Base-by-base conservation (phyloP, 2,797 vertebrate species). In the Anniella stebbinsi region DNA sequence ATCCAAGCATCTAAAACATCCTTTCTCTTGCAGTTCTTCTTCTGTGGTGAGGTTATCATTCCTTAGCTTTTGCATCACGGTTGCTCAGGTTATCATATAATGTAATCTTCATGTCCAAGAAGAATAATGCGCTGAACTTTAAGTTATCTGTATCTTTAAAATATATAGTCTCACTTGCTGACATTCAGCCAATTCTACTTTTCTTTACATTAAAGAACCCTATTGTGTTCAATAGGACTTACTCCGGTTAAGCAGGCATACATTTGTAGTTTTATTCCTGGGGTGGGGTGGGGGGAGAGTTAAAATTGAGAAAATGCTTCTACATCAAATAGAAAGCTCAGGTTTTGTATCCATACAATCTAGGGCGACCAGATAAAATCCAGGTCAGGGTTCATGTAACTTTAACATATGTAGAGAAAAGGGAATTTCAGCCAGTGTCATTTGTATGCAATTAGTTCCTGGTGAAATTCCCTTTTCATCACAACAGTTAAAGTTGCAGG, bases 61-160 rank as follows among this genome's bases (percentile, higher is more conserved):
- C 88, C 54, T 75, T 23, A 75, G 1, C 28, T 33, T 92, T 91
- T 87, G 60, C 89, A 11, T 93, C 87, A 87, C 67, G 17, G 3
- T 21, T 81, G 7, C 54, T 88, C 2, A 45, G 57, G 87, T 72
- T 7, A 15, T 21, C 82, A 51, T 63, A 33, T 88, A 88, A 54
- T 85, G 89, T 89, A 38, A 78, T 90, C 95, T 93, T 10, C 21
- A 2, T 87, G 87, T 36, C 75, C 8, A 90, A 28, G 67, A 88
- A 75, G 87, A 82, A 73, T 63, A 45, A 45, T 63, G 21, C 7
- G 41, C 25, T 82, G 80, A 88, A 88, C 17, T 80, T 60, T 73
- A 48, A 13, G 69, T n/a, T 88, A 36, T 75, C 85, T 77, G 13
- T 36, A 36, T 17, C 54, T 75, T 45, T 45, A 48, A 70, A 69